Percentiles rank a stretch among this genome's conserved stretches.
Evolutionary conservation across 2,888 invertebrate species (phyloP).

Genomic region (Rotaria magnacalcarata): DNA sequence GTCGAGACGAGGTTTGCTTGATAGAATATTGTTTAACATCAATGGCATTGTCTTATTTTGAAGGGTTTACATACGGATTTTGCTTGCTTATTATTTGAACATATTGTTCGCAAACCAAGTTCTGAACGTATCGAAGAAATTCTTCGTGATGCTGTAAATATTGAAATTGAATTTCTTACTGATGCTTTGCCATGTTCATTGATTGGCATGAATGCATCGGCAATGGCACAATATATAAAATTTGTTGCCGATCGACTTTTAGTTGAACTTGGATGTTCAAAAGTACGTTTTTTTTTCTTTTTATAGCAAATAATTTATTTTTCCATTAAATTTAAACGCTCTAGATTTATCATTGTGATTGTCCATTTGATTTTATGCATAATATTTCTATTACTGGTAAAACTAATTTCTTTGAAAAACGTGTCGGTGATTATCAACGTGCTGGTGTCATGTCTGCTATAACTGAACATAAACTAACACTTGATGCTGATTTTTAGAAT

Average conservation of each 20-base stretch:
- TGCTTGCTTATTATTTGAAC: conserved; percentile 92
- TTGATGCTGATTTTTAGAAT: conserved; percentile 77
- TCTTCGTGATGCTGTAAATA: conserved; percentile 82
- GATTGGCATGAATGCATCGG: conserved; percentile 92
- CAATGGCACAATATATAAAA: conserved; percentile 95
- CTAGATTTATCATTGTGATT: conserved; percentile 78
- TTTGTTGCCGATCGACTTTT: conserved; percentile 94
- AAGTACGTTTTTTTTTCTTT: conserved; percentile 63
- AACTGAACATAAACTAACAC: conserved; percentile 70
- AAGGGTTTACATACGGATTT: conserved; percentile 95
- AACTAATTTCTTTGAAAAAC: conserved; percentile 98
- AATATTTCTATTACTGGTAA: conserved; percentile 97
- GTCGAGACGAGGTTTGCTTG: conserved; percentile 74
- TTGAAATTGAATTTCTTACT: conserved; percentile 95
- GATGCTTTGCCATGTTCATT: conserved; percentile 86
- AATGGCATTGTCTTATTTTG: conserved; percentile 48
- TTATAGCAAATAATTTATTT: no score
- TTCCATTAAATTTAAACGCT: no score
- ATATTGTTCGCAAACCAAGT: conserved; percentile 77
- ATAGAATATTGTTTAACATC: no score
- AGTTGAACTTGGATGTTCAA: conserved; percentile 77
- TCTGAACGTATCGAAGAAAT: conserved; percentile 74
- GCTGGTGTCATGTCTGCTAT: conserved; percentile 77
- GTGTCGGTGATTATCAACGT: conserved; percentile 95
- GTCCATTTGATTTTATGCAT: conserved; percentile 99